Evolutionary conservation across 64 coral and sea anemone species (phyloP).

Genomic region (Stichodactyla helianthus): DNA sequence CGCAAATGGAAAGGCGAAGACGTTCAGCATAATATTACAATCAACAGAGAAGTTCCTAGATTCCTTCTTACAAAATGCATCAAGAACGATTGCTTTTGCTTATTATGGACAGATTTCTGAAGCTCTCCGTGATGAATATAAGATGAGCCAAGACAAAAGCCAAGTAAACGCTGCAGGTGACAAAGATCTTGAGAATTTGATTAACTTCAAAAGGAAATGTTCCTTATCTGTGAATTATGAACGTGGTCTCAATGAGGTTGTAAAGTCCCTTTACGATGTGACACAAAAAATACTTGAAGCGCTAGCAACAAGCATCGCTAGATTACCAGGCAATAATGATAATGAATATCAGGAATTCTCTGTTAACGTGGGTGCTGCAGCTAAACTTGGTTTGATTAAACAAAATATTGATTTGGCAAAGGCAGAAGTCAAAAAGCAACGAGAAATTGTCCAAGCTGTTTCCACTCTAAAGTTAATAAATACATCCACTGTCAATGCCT

Average conservation of each 20-base stretch:
- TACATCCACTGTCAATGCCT: background rate
- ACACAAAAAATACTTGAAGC: background rate
- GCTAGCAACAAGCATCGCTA: background rate
- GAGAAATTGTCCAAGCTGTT: conserved; percentile 7
- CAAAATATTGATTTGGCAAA: conserved; percentile 22
- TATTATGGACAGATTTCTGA: conserved; percentile 22
- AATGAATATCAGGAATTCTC: background rate
- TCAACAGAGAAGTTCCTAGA: background rate
- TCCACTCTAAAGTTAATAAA: conserved; percentile 14
- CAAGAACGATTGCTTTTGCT: conserved; percentile 9
- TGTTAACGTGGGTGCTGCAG: background rate
- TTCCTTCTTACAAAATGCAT: background rate
- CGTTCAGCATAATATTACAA: background rate
- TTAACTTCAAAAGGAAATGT: conserved; percentile 48
- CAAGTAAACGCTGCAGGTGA: background rate
- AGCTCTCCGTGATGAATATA: background rate
- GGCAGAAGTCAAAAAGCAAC: background rate
- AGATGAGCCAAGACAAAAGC: background rate
- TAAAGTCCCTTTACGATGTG: conserved; percentile 17
- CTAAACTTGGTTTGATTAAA: conserved; percentile 17
- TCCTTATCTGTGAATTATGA: conserved; percentile 45
- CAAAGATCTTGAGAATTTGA: background rate
- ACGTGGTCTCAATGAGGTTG: conserved; percentile 28
- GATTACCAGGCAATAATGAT: background rate
- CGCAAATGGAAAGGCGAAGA: background rate